phyloP scores from a whole-genome alignment of 2,888 invertebrate genomes.

The Leptinotarsa rubiginosa region DNA sequence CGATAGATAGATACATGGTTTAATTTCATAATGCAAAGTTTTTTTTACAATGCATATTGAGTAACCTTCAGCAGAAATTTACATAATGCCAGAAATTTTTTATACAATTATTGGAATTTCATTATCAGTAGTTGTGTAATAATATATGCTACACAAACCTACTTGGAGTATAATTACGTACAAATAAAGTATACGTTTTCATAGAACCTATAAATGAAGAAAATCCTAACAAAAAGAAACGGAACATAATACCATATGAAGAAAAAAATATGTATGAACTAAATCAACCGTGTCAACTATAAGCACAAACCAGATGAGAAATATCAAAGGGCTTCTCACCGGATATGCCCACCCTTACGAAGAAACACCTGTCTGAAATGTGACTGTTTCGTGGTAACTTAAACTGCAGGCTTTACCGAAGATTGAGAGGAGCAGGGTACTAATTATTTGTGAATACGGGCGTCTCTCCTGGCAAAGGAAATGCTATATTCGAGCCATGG shows the following conservation, averaged over 20 bases:
- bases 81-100: no score
- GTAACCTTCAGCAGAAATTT: no score
- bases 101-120: no score
- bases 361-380: constrained; percentile 6
- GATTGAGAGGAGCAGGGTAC: neutral
- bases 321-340: constrained; percentile 6
- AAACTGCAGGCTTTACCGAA: neutral
- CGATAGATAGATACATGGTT: no score
- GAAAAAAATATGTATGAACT: no score
- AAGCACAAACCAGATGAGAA: neutral
- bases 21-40: no score
- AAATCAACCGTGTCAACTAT: neutral
- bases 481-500: neutral
- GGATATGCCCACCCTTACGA: neutral
- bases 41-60: no score
- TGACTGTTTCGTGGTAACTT: neutral
- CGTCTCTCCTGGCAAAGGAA: neutral
- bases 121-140: no score
- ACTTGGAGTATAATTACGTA: no score
- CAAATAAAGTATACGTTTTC: no score
- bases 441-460: neutral
- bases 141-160: no score
- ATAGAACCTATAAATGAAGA: no score
- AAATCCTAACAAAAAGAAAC: neutral
- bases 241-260: neutral